A percentile compares a stretch with the other conserved stretches of the same genome.
These are phyloP conservation scores for Psilopsiagon aymara DNA, from an alignment of 2,113 vertebrate species.

Conservation along the genomic window DNA sequence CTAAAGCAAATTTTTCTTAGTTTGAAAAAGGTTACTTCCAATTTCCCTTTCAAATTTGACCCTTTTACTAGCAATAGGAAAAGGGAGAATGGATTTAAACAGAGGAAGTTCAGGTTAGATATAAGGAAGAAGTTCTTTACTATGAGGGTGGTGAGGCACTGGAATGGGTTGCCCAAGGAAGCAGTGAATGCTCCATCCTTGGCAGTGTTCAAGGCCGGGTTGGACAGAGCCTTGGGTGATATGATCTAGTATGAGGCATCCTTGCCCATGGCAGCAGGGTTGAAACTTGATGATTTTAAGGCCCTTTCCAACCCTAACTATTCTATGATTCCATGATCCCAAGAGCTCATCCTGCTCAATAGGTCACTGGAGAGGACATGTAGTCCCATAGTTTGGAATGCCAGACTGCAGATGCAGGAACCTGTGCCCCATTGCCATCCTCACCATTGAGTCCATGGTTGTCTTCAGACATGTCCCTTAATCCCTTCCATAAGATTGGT, in stretches of 20 bases:
- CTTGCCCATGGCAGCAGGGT: not conserved
- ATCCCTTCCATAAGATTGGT: not conserved
- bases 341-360: not conserved
- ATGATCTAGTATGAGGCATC: not conserved
- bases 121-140: not conserved
- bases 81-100: not conserved
- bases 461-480: not conserved
- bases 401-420: not conserved
- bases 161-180: not conserved
- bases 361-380: not conserved
- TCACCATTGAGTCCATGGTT: rapidly evolving
- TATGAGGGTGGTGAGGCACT: not conserved
- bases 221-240: not conserved
- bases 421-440: rapidly evolving
- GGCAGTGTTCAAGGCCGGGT: not conserved
- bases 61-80: not conserved
- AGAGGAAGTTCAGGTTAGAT: not conserved
- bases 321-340: not conserved
- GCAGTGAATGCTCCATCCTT: not conserved
- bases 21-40: not conserved
- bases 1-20: not conserved
- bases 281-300: not conserved
- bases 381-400: rapidly evolving
- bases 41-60: not conserved
- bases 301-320: not conserved